Evolutionary conservation across 2,888 invertebrate genomes (phyloP).

Genomic region (Halictus quadricinctus): DNA sequence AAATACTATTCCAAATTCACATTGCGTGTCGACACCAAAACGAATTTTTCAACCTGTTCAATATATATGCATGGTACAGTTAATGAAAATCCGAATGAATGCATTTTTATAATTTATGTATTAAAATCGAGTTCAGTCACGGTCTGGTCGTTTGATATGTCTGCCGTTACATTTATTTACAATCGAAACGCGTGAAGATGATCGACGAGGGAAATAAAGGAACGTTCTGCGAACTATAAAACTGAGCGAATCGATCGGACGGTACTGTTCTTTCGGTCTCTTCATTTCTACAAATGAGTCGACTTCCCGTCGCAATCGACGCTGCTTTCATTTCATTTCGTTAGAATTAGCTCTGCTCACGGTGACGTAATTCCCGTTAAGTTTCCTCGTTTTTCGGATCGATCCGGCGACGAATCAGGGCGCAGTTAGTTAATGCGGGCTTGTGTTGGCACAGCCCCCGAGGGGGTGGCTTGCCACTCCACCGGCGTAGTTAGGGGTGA

Average conservation of each 20-base stretch:
- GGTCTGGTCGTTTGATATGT: background rate
- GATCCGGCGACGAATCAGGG: constrained; percentile 78
- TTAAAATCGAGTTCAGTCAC: background rate
- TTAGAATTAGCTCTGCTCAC: constrained; percentile 47
- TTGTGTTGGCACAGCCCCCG: constrained; percentile 76
- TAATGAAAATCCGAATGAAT: background rate
- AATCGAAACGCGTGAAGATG: background rate
- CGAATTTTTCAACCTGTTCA: background rate
- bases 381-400: constrained; percentile 76
- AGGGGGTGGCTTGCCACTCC: constrained; percentile 72
- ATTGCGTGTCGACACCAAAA: too few relatives aligned
- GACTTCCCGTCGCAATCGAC: constrained; percentile 18
- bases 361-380: constrained; percentile 71
- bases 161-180: background rate
- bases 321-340: constrained; percentile 29
- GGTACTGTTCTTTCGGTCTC: background rate
- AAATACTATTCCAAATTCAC: too few relatives aligned
- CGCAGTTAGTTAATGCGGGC: constrained; percentile 79
- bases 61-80: background rate
- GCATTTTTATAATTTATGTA: background rate
- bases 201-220: background rate
- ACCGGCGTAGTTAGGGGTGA: constrained; percentile 66
- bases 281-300: constrained; percentile 16
- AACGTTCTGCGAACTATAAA: background rate
- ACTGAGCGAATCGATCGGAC: background rate